These are phyloP conservation scores for Crotalus helleri DNA, from an alignment of 2,113 vertebrate genomes.

Conservation along the genomic window DNA sequence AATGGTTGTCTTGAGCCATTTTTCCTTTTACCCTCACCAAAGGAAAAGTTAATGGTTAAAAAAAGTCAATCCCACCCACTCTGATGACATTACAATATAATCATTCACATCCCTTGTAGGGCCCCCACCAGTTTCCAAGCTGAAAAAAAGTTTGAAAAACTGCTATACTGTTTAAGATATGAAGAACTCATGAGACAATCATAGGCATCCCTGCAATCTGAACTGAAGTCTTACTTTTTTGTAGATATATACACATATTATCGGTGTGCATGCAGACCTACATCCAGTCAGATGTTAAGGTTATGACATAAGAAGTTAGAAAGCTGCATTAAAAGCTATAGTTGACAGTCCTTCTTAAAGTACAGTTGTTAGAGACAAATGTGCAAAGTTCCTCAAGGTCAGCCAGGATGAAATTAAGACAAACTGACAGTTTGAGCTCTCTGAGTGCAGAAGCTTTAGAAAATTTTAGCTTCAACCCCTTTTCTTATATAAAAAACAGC, in stretches of 20 bases:
- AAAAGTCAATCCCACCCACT: not conserved
- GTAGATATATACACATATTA: not conserved
- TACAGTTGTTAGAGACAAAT: not conserved
- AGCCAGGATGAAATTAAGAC: not conserved
- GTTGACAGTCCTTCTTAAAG: conserved; percentile 6
- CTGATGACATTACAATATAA: not conserved
- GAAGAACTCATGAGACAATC: not conserved
- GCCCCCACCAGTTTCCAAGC: not conserved
- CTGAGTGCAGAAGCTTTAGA: not conserved
- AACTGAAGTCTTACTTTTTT: not conserved
- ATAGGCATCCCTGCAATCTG: not conserved
- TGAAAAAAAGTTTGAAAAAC: not conserved
- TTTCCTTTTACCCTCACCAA: not conserved
- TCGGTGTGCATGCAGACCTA: not conserved
- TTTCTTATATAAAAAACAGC: conserved; percentile 5
- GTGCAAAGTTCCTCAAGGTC: not conserved
- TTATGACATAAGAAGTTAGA: conserved; percentile 1
- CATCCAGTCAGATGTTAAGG: not conserved
- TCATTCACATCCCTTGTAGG: not conserved
- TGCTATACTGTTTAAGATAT: not conserved
- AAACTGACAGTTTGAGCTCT: not conserved
- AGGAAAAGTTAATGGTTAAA: not conserved
- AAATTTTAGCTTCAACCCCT: not conserved
- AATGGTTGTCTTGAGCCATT: not conserved
- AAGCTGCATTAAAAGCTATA: not conserved